Base-by-base conservation (phyloP, 2,888 invertebrate species). In the Thymelicus sylvestris region DNA sequence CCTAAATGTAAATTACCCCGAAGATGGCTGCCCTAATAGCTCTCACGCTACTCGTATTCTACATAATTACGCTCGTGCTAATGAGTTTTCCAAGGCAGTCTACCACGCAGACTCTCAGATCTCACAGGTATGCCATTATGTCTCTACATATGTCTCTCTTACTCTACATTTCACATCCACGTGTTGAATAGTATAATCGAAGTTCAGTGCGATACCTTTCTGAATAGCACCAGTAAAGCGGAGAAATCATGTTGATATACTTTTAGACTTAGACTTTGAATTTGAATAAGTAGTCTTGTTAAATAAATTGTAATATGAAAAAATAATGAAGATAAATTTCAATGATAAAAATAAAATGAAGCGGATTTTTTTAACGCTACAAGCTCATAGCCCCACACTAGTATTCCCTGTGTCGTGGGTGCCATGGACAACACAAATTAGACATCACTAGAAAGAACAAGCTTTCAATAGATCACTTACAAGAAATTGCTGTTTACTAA, bases 401-500 rank as follows among this genome's bases (percentile, higher is more conserved):
- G 19, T 19, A 19, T 19, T 19, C 19, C 19, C 19, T 19, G 19
- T 19, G 19, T 19, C 19, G 19, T 19, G 19, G 19, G 19, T 19
- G 19, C 19, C 19, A 19, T 19, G 19, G 19, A 19, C 0, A 19
- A 19, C 19, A 19, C 19, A 19, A 19, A 19, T 19, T 19, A 19
- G 19, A 19, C 19, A 19, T 19, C 19, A 19, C 19, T 19, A 31
- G 31, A 31, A 31, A 31, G 31, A 31, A 31, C 31, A 2, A 5
- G 31, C 31, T 19, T 19, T 3, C 31, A 31, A 3, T 2, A 5
- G 31, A 5, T 31, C 10, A 62, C 59, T 65, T 60, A 94, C 93
- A 66, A 83, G 78, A 78, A 92, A 94, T 74, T 93, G 83, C 74
- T 83, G 77, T 72, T 89, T 81, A 57, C 86, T 81, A 60, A 94